A percentile compares a stretch with the other conserved stretches of the same genome.
Conservation (phyloP, 2,797 vertebrate genomes). For the Craterocephalus amniculus region DNA sequence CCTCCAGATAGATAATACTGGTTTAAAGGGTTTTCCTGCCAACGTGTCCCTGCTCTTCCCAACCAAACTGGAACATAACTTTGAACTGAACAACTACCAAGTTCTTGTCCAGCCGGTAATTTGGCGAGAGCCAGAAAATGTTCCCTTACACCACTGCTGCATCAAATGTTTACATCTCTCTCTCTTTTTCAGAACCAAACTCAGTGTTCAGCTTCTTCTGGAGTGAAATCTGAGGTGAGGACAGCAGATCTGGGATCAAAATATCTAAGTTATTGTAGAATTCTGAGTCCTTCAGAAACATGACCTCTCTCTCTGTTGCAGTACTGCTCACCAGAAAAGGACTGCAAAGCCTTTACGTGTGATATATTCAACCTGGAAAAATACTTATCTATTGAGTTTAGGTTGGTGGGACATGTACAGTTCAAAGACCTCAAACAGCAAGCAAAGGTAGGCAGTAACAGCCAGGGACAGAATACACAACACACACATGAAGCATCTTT, state of each 20-base stretch:
- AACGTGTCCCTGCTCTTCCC: constrained; percentile 66
- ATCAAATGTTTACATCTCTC: neutral
- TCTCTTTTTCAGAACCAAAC: constrained; percentile 64
- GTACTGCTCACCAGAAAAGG: constrained; percentile 37
- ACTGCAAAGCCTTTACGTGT: constrained; percentile 50
- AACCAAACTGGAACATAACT: constrained; percentile 53
- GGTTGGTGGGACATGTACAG: constrained; percentile 46
- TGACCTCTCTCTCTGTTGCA: constrained; percentile 40
- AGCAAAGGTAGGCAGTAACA: constrained; percentile 34
- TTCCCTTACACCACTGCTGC: neutral
- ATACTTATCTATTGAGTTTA: constrained; percentile 40
- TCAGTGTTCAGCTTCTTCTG: constrained; percentile 32
- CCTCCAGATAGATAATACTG: constrained; percentile 75
- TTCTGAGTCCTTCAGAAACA: neutral
- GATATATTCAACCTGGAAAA: constrained; percentile 59
- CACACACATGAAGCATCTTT: neutral
- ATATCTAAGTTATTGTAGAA: neutral
- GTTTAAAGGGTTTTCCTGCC: constrained; percentile 65
- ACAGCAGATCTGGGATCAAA: neutral
- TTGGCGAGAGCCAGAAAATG: neutral
- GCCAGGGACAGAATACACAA: neutral
- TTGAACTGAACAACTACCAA: constrained; percentile 60
- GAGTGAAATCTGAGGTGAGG: constrained; percentile 45
- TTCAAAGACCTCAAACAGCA: constrained; percentile 53
- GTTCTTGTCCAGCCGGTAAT: constrained; percentile 64